Base-by-base conservation (phyloP, 2,888 invertebrate species). In the Molanna angustata region DNA sequence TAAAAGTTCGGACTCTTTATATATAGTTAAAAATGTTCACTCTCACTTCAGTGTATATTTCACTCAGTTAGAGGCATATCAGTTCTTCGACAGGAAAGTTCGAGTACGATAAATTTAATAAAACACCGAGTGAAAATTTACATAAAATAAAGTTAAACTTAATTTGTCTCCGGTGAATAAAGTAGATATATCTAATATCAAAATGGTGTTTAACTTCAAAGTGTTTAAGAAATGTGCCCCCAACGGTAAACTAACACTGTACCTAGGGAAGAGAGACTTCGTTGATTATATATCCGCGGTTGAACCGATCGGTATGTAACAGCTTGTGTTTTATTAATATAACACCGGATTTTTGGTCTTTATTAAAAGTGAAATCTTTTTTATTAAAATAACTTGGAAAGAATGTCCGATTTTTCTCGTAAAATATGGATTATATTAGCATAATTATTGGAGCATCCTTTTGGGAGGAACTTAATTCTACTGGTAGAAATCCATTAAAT, bases 191-290 rank as follows among this genome's bases (percentile, higher is more conserved):
- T 43, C 14, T 14, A 43, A 42, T 41, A 35, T 33, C 64, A 81
- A 69, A 59, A 93, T 93, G 94, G 93, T 92, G 68, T 87, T 85
- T 65, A 92, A 90, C 69, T 92, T 92, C 70, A 89, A 90, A 72
- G 93, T 94, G 67, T 94, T 87, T 73, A 94, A 94, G 73, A 94
- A 94, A 78, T 84, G 85, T 65, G 86, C 92, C 35, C 91, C 93
- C 42, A 93, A 93, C 71, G 89, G 88, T 60, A 91, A 92, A 76
- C 72, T 93, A 63, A 88, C 90, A 33, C 73, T 94, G 62, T 94
- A 93, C 64, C 77, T 94, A 75, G 89, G 87, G 37, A 90, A 90
- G 69, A 79, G 94, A 61, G 93, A 94, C 69, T 93, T 90, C 70
- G 83, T 94, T 55, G 93, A 93, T 69, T 90, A 93, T 66, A 83